Base-by-base conservation (phyloP, 2,888 invertebrate species). In the Eupithecia abbreviata region DNA sequence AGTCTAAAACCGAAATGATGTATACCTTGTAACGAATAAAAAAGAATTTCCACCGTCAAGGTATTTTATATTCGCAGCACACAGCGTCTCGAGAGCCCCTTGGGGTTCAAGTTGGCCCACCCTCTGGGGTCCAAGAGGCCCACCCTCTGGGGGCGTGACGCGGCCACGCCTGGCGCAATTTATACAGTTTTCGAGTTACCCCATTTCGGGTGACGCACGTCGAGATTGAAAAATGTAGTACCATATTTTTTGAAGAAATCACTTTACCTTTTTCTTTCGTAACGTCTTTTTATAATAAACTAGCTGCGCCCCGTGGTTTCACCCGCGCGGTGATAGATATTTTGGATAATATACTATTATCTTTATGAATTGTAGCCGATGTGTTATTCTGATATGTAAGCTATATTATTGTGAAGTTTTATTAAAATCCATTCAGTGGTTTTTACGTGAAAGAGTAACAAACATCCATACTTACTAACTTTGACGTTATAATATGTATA, bases 131-230 rank as follows among this genome's bases (percentile, higher is more conserved):
- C 42, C 6, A 66, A 15, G 41, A 55, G 77, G 62, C 69, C 73
- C 69, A 75, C 80, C 80, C 78, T 66, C 62, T 18, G 74, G 84
- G 88, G 84, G 78, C 75, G 77, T 74, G 67, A 71, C 74, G 68
- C 5, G 55, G 80, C 82, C 86, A 86, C 87, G 87, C 87, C 88
- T 81, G 82, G 43, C 83, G 77, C 81, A 80, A 82, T 85, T 85
- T 85, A 87, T 87, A 82, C 83, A 82, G 71, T 82, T 85, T 84
- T 81, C 80, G 82, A 81, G 79, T 84, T 83, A 85, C 85, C 83
- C 85, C 81, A 82, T 81, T 81, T 80, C 77, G 80, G 73, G 70
- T 72, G 73, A 49, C 77, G 83, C 82, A 76, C 79, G 82, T 73
- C 81, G 77, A 82, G 78, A 80, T 75, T 78, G 74, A 77, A 76